A percentile compares a stretch with the other conserved stretches of the same genome.
Conservation (phyloP, 2,888 invertebrate genomes). For the Strigamia crassipes region DNA sequence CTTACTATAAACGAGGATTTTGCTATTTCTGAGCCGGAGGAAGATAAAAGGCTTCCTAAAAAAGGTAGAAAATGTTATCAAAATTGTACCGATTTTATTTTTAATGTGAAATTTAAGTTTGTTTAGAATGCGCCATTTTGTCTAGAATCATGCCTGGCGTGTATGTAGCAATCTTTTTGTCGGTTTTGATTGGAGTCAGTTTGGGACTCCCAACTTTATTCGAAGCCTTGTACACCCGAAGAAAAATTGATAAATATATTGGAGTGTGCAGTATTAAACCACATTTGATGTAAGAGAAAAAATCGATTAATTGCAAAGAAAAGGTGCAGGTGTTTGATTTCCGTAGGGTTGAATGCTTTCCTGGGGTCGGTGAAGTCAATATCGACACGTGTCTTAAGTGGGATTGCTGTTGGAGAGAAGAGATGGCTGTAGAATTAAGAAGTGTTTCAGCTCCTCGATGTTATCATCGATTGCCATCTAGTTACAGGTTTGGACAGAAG, state of each 20-base stretch:
- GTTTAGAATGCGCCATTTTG: neutral
- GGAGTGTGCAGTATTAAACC: neutral
- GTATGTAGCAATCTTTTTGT: neutral
- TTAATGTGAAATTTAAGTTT: neutral
- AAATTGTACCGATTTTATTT: neutral
- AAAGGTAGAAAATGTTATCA: neutral
- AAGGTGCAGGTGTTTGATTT: neutral
- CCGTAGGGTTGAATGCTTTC: slow-evolving; percentile 22
- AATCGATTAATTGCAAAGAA: neutral
- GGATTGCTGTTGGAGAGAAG: slow-evolving; percentile 9
- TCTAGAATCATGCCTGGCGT: neutral
- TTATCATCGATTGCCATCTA: slow-evolving; percentile 11
- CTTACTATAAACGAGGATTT: no score
- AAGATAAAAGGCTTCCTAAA: neutral
- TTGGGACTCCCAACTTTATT: neutral
- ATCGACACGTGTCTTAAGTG: neutral
- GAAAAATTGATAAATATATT: neutral
- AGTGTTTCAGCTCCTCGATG: neutral
- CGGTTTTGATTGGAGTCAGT: neutral
- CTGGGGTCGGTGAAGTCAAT: neutral
- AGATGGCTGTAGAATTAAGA: neutral
- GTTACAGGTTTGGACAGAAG: neutral
- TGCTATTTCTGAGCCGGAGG: no score
- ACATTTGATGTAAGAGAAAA: neutral
- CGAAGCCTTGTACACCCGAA: neutral